Conservation (phyloP, 2,797 vertebrate genomes). For the Gambelia wislizenii region DNA sequence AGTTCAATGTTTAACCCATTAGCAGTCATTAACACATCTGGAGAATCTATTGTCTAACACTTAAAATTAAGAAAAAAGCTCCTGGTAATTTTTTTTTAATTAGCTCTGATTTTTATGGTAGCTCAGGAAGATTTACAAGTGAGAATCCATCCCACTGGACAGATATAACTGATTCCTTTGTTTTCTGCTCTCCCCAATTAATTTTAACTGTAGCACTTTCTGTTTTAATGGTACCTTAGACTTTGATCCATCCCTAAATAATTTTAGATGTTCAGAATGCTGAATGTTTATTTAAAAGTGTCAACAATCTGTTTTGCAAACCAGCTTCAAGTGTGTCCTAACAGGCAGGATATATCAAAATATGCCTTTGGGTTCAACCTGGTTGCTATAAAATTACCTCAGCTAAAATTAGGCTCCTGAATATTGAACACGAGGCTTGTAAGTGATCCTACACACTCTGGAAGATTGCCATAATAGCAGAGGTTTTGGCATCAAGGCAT, state of each 20-base stretch:
- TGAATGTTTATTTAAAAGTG: neutral
- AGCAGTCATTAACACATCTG: too few species aligned
- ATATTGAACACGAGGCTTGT: neutral
- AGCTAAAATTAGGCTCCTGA: slow-evolving; percentile 3
- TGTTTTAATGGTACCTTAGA: neutral
- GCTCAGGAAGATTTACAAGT: neutral
- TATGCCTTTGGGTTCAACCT: neutral
- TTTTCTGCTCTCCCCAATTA: neutral
- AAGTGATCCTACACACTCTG: neutral
- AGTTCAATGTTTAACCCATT: too few species aligned
- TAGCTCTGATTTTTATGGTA: neutral
- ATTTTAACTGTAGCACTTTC: neutral
- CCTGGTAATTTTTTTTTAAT: too few species aligned
- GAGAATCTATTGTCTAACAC: too few species aligned
- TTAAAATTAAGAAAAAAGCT: too few species aligned
- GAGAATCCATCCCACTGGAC: too few species aligned
- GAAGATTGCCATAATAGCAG: neutral
- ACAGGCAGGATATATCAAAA: neutral
- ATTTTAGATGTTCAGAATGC: neutral
- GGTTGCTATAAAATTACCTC: neutral
- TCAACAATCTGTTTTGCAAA: neutral
- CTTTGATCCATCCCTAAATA: neutral
- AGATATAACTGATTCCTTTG: too few species aligned
- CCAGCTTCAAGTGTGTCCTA: neutral
- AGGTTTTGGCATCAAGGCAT: rapidly evolving